Conservation (phyloP, 2,797 vertebrate genomes). For the Acanthurus lineatus region DNA sequence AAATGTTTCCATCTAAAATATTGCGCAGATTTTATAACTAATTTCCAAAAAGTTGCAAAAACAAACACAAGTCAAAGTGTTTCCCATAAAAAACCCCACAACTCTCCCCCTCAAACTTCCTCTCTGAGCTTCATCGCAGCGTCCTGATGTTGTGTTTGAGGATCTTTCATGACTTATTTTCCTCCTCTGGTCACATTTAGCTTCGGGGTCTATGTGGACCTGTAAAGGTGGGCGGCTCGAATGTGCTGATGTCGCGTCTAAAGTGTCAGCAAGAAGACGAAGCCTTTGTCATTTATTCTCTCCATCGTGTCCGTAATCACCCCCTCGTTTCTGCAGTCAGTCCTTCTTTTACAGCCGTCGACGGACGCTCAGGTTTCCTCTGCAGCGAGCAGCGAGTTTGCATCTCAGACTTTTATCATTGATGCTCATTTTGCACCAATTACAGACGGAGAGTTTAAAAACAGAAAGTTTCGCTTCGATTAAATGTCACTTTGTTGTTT, state of each 20-base stretch:
- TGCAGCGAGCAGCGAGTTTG: too few relatives aligned
- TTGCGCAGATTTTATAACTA: not conserved
- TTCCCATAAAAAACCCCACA: not conserved
- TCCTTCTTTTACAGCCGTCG: too few relatives aligned
- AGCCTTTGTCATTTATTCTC: not conserved
- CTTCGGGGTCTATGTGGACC: too few relatives aligned
- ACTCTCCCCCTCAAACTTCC: too few relatives aligned
- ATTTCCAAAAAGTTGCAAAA: not conserved
- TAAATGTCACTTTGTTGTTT: not conserved
- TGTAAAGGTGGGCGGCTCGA: not conserved
- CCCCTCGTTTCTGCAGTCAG: too few relatives aligned
- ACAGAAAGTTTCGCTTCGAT: too few relatives aligned
- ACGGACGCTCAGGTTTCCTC: too few relatives aligned
- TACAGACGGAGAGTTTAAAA: not conserved
- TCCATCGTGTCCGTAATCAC: not conserved
- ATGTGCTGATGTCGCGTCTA: not conserved
- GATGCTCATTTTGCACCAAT: too few relatives aligned
- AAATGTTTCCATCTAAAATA: too few relatives aligned
- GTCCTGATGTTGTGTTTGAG: not conserved
- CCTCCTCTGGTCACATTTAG: not conserved
- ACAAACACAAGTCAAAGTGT: not conserved
- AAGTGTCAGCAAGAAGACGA: not conserved
- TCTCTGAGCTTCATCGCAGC: too few relatives aligned
- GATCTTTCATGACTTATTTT: not conserved
- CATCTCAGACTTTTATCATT: too few relatives aligned